Conservation (phyloP, 1,140 invertebrate species). For the Cotesia vestalis region DNA sequence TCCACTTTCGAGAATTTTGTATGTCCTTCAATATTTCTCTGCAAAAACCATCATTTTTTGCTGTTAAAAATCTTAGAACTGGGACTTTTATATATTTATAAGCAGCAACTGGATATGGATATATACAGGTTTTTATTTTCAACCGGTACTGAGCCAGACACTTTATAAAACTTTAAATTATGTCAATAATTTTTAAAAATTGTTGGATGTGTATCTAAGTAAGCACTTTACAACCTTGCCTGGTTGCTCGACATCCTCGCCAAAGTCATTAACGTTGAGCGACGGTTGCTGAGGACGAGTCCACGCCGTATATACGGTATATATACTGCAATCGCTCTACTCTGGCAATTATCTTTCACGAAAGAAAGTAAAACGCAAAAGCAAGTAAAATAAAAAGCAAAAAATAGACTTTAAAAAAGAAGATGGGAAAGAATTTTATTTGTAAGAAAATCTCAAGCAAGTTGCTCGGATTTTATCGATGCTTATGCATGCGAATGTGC, state of each 20-base stretch:
- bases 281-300: conserved; percentile 28
- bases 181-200: too few relatives aligned
- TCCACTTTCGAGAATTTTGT: conserved; percentile 40
- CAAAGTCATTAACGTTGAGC: conserved; percentile 29
- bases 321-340: conserved; percentile 36
- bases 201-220: too few relatives aligned
- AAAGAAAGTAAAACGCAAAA: conserved; percentile 18
- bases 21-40: conserved; percentile 30
- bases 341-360: conserved; percentile 39
- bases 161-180: too few relatives aligned
- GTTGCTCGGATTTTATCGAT: conserved; percentile 25
- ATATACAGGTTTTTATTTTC: too few relatives aligned
- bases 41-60: not conserved
- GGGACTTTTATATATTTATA: conserved; percentile 6
- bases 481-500: conserved; percentile 43
- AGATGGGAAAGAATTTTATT: too few relatives aligned
- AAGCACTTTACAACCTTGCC: not conserved
- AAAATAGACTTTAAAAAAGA: not conserved
- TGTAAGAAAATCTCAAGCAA: not conserved
- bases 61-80: not conserved
- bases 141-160: too few relatives aligned
- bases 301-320: conserved; percentile 1
- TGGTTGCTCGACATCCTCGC: not conserved
- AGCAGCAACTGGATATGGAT: too few relatives aligned
- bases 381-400: conserved; percentile 12